Conservation (phyloP, 2,113 vertebrate genomes). For the Tapirus terrestris region DNA sequence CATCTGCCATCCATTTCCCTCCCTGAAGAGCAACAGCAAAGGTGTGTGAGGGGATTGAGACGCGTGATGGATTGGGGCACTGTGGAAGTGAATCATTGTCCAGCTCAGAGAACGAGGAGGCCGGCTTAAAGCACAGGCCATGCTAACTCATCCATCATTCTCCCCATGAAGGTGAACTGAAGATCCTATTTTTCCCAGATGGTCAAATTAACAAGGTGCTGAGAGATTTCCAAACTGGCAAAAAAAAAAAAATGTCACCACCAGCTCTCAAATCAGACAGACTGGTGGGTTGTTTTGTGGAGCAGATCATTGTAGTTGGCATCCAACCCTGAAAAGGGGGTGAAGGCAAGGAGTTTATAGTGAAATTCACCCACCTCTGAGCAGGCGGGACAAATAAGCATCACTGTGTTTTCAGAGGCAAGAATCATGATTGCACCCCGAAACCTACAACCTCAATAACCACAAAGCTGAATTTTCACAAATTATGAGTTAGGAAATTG, state of each 20-base stretch:
- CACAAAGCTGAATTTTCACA: neutral
- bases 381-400: neutral
- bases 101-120: neutral
- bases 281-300: neutral
- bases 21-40: conserved; percentile 60
- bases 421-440: neutral
- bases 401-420: conserved; percentile 21
- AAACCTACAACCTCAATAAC: neutral
- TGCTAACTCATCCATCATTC: neutral
- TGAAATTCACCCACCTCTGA: neutral
- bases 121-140: conserved; percentile 20
- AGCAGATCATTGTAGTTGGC: neutral
- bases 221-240: conserved; percentile 16
- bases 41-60: conserved; percentile 43
- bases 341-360: neutral
- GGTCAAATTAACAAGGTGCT: neutral
- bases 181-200: neutral
- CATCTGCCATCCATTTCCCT: conserved; percentile 47
- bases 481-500: neutral
- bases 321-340: neutral
- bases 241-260: neutral
- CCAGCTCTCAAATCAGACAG: neutral
- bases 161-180: neutral
- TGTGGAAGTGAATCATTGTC: conserved; percentile 69
- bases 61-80: conserved; percentile 55